Percentiles rank a stretch among this genome's conserved stretches.
Conservation (phyloP, 2,113 vertebrate genomes). For the Heterocephalus glaber region DNA sequence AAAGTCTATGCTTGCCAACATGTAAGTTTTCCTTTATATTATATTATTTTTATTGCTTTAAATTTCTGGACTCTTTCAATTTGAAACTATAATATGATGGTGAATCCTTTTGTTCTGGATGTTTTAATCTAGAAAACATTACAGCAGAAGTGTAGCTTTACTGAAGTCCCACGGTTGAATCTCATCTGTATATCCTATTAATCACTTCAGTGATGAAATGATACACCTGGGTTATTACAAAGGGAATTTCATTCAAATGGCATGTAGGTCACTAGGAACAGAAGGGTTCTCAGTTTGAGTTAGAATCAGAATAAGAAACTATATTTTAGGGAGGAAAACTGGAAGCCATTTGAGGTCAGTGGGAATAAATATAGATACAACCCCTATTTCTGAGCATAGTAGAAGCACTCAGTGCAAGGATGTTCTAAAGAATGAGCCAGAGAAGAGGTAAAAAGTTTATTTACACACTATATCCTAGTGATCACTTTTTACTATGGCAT, state of each 20-base stretch:
- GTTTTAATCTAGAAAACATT: constrained; percentile 9
- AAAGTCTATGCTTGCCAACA: background rate
- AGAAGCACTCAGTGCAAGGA: background rate
- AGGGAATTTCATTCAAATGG: background rate
- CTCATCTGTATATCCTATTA: background rate
- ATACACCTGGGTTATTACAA: background rate
- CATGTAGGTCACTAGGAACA: background rate
- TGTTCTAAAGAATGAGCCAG: background rate
- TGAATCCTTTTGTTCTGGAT: background rate
- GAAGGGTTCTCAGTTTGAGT: background rate
- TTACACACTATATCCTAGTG: background rate
- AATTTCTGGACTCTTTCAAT: background rate
- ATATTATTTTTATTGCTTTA: constrained; percentile 11
- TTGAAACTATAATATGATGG: background rate
- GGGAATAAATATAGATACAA: background rate
- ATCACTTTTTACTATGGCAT: background rate
- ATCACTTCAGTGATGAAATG: background rate
- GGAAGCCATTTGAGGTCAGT: constrained; percentile 13
- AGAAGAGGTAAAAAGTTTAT: background rate
- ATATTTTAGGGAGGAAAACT: background rate
- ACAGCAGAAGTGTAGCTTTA: background rate
- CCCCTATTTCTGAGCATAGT: background rate
- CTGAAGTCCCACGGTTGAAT: background rate
- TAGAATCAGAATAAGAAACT: background rate
- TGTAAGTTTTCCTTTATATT: background rate